Base-by-base conservation (phyloP, 1,140 invertebrate genomes). In the Eubasilissa regina region DNA sequence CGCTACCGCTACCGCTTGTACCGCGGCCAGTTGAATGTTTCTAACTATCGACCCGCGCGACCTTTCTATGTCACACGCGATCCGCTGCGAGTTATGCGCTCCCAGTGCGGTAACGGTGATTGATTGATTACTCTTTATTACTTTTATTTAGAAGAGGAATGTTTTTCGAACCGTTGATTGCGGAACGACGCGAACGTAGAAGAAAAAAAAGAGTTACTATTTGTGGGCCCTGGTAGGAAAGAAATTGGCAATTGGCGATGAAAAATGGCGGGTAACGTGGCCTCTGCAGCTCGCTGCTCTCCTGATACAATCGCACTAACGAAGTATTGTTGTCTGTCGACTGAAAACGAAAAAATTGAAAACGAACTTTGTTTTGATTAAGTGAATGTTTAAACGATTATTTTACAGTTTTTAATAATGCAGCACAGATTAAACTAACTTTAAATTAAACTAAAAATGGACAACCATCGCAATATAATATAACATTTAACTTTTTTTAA, bases 11-110 rank as follows among this genome's bases (percentile, higher is more conserved):
- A 56, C 60, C 1, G 25, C n/a, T 10, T n/a, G 13, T 17, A 9
- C 62, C 62, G 13, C n/a, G 35, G 35, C 25, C 25, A 35, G 25
- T 35, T 35, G n/a, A n/a, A n/a, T n/a, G n/a, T n/a, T n/a, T n/a
- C n/a, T n/a, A n/a, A 35, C 25, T 35, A 35, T 35, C 66, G 66
- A 70, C 66, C 66, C 66, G 66, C 19, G 66, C 66, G 66, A 70
- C 66, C 66, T 68, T 44, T 15, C 35, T 47, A 7, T 47, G 44
- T 68, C 66, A 70, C 66, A 70, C 66, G 66, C 66, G 66, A 70
- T 70, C 66, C 47, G 66, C 45, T 51, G 66, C 66, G 66, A 70
- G 66, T 48, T 25, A 51, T 70, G 47, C 13, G 19, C 66, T 70
- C 66, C 66, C 35, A 45, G 47, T 70, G 21, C 12, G 45, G 13